Base-by-base conservation (phyloP, 2,888 invertebrate genomes). In the Microctonus aethiopoides region DNA sequence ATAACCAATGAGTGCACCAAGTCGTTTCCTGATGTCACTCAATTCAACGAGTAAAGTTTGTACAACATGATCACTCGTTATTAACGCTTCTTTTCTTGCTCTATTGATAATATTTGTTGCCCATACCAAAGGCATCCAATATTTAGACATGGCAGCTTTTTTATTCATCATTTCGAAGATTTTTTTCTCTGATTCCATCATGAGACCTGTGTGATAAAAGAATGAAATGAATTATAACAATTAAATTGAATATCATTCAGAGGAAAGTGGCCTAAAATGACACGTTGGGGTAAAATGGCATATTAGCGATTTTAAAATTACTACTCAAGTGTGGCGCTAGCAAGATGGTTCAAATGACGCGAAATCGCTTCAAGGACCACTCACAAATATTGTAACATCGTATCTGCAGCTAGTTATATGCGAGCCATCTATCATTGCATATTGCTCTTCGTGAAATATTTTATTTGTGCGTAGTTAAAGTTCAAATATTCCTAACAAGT, bases 81-180 rank as follows among this genome's bases (percentile, higher is more conserved):
- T 96, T 68, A 95, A 88, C 0, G 93, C 92, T 80, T 96, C 96
- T 81, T 94, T 94, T 71, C 95, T 88, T 4, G 96, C 95, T 69
- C 95, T 89, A 87, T 95, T 95, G 76, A 96, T 95, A 74, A 96
- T 94, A 84, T 95, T 95, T 5, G 95, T 95, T 52, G 96, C 96
- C 96, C 96, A 96, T 16, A 95, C 95, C 64, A 96, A 87, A 0
- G 96, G 96, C 94, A 96, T 94, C 96, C 96, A 96, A 84, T 96
- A 96, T 88, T 93, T 93, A 13, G 95, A 94, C 94, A 96, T 96
- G 3, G 94, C 94, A 78, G 95, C 95, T 85, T 95, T 95, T 13
- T 92, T 92, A 84, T 96, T 94, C 92, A 96, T 92, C 83, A 94
- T 91, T 85, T 96, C 96, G 84, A 96, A 95, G 65, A 96, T 95